These are phyloP conservation scores for Channa argus DNA, from an alignment of 2,113 vertebrate species.

Conservation along the genomic window DNA sequence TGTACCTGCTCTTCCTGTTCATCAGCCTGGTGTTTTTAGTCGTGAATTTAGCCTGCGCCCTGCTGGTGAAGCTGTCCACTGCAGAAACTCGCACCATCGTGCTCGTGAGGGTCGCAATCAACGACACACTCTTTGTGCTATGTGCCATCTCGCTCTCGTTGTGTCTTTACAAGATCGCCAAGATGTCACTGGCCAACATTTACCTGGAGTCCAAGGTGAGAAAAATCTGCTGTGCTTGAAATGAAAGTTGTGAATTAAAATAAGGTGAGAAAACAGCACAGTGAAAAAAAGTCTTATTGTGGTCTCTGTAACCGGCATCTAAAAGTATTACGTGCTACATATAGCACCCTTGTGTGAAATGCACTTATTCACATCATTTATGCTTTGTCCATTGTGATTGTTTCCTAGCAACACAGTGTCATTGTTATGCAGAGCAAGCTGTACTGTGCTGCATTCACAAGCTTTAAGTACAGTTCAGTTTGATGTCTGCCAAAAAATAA, in stretches of 20 bases:
- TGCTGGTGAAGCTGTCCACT: slow-evolving; percentile 89
- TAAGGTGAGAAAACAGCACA: too few relatives aligned
- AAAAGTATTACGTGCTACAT: not conserved
- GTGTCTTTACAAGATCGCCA: slow-evolving; percentile 95
- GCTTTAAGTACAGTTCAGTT: not conserved
- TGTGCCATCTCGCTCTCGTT: slow-evolving; percentile 91
- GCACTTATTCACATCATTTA: not conserved
- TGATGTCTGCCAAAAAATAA: too few relatives aligned
- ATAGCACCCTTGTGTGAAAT: slow-evolving; percentile 17
- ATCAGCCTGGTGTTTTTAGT: slow-evolving; percentile 93
- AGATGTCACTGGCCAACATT: slow-evolving; percentile 96
- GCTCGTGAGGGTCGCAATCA: slow-evolving; percentile 91
- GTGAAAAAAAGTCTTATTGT: too few relatives aligned
- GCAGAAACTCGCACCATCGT: slow-evolving; percentile 88
- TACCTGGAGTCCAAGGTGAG: slow-evolving; percentile 96
- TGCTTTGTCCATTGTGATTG: slow-evolving; percentile 17
- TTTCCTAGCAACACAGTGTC: slow-evolving; percentile 40
- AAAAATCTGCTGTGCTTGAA: not conserved
- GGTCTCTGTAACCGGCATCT: not conserved
- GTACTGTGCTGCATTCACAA: not conserved
- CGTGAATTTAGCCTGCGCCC: slow-evolving; percentile 93
- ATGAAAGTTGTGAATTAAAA: not conserved
- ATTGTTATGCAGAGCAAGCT: not conserved
- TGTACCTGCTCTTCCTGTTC: slow-evolving; percentile 90
- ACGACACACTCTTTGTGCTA: slow-evolving; percentile 92